Evolutionary conservation across 2,888 invertebrate genomes (phyloP), one percentile per base, ranked within the genome.

Genomic region (Neoaliturus tenellus): DNA sequence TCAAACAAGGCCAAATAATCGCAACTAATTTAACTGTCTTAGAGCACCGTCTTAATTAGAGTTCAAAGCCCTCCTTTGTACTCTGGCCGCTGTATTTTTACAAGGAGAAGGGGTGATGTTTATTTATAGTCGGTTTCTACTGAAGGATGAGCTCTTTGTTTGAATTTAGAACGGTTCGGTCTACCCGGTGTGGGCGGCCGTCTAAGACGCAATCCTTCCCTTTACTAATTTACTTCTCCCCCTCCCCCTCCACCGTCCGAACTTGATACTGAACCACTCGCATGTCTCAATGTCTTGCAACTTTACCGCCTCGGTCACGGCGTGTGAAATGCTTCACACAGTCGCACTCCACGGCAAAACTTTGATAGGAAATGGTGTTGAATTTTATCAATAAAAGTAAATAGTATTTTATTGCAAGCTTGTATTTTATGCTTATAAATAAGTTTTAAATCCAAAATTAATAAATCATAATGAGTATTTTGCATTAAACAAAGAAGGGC

Each of bases 41-140:
- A 84, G 75, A 58, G 44, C 58, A 44, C 41, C 81, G 80, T 81
- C 84, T 84, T 84, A 84, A 84, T 84, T 84, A 84, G 84, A 51
- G 62, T 73, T 84, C 84, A 84, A 84, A 84, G 84, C 75, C 75
- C 82, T 39, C 51, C 73, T 82, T 55, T 82, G 71, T 75, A 75
- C 23, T 69, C 35, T 39, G 41, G 71, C 58, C 71, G 78, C 62
- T 31, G 83, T 83, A 83, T 83, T 83, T 83, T 83, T 83, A 83
- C 83, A 58, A 78, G 78, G 83, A 62, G 78, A 44, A 58, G 62
- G 83, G 83, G 83, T 58, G 83, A 81, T 85, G 86, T 87, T 87
- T 87, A 87, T 86, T 87, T 87, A 87, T 86, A 80, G 87, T 85
- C 86, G 86, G 86, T 86, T 86, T 85, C 84, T 82, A 83, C 87